Conservation (phyloP, 2,113 vertebrate species). For the Cariama cristata region DNA sequence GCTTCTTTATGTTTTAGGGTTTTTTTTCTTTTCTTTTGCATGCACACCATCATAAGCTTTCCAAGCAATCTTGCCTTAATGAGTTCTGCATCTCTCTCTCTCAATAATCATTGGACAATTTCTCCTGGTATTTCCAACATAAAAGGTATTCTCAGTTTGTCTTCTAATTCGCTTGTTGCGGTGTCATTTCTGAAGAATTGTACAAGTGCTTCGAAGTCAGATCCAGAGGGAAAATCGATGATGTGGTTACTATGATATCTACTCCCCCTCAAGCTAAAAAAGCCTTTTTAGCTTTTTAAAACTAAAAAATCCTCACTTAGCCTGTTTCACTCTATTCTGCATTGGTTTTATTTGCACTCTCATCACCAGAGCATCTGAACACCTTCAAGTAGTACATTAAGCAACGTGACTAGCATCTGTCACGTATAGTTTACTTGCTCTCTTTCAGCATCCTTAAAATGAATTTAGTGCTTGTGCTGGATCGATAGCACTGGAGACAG, state of each 20-base stretch:
- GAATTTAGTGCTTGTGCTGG: constrained; percentile 32
- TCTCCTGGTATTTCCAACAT: constrained; percentile 10
- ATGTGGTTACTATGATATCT: neutral
- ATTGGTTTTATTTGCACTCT: constrained; percentile 31
- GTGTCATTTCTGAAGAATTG: neutral
- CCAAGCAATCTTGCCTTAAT: neutral
- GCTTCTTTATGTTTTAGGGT: neutral
- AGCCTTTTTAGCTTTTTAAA: neutral
- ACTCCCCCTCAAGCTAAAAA: neutral
- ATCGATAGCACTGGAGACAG: neutral
- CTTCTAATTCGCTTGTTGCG: neutral
- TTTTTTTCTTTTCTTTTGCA: neutral
- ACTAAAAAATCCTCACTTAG: neutral
- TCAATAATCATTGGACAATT: neutral
- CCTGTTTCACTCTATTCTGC: neutral
- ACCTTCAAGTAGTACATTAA: constrained; percentile 48
- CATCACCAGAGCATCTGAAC: constrained; percentile 42
- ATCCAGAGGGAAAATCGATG: constrained; percentile 3
- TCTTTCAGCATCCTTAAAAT: constrained; percentile 43
- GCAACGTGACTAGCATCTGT: constrained; percentile 51
- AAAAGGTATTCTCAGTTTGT: neutral
- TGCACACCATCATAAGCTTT: neutral
- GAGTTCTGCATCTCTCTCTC: neutral
- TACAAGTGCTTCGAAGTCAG: neutral
- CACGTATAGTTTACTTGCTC: neutral